Percentiles rank a stretch among this genome's conserved stretches.
phyloP scores from a whole-genome alignment of 2,113 vertebrate genomes.

The Talpa occidentalis region DNA sequence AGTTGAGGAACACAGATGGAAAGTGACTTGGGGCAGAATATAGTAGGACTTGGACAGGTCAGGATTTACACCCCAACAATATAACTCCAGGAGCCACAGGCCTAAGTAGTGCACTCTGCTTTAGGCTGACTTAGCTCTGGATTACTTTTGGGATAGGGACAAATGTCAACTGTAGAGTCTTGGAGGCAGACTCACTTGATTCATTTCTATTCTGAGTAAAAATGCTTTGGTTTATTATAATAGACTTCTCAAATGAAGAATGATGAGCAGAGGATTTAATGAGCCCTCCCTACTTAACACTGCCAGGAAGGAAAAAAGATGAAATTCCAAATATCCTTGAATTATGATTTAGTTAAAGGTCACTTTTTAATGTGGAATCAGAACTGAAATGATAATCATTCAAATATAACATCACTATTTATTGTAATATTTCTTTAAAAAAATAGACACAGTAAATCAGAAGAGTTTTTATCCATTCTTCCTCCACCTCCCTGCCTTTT shows the following conservation, averaged over 20 bases:
- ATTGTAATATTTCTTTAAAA: conserved; percentile 14
- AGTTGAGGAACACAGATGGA: not conserved
- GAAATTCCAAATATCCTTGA: conserved; percentile 34
- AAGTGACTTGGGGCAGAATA: not conserved
- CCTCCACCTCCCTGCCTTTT: not conserved
- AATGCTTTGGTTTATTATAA: not conserved
- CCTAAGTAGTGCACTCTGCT: no score
- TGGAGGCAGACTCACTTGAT: conserved; percentile 16
- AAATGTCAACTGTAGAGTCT: not conserved
- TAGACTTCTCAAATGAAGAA: not conserved
- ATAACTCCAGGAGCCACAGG: not conserved
- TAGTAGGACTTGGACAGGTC: not conserved
- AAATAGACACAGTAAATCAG: not conserved
- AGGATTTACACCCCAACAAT: not conserved
- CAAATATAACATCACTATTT: not conserved
- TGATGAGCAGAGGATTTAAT: conserved; percentile 36
- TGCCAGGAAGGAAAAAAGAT: not conserved
- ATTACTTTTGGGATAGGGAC: not conserved
- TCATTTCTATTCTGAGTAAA: conserved; percentile 32
- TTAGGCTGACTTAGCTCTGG: not conserved
- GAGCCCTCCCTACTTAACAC: not conserved
- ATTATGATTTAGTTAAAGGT: conserved; percentile 50
- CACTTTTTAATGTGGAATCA: conserved; percentile 38
- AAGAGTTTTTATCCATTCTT: not conserved
- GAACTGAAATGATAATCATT: conserved; percentile 37